These are phyloP conservation scores for Unio delphinus DNA, from an alignment of 2,888 invertebrate genomes.

Conservation along the genomic window DNA sequence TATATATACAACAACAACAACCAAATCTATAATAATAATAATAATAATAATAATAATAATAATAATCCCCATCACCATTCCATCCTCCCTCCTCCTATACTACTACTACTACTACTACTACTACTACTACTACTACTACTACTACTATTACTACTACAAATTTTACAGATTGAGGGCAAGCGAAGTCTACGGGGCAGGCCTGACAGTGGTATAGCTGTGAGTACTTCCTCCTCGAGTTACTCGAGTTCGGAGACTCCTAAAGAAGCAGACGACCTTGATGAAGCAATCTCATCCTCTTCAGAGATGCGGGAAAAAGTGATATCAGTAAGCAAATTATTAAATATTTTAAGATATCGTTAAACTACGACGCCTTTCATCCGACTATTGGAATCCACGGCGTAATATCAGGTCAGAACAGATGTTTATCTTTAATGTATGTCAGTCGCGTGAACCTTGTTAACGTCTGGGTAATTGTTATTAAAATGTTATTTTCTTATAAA, in stretches of 20 bases:
- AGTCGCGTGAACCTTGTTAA: no score
- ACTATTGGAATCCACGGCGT: neutral
- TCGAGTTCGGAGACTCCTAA: conserved; percentile 55
- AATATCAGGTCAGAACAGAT: no score
- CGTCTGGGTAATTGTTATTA: no score
- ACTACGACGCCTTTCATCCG: neutral
- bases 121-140: no score
- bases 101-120: no score
- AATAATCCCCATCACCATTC: no score
- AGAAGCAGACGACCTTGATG: conserved; percentile 40
- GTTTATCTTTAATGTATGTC: no score
- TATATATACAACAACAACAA: no score
- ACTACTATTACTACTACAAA: neutral
- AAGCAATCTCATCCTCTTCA: conserved; percentile 46
- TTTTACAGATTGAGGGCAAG: conserved; percentile 34
- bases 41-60: no score
- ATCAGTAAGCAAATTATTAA: conserved; percentile 28
- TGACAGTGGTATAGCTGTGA: conserved; percentile 57
- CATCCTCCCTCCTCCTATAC: no score
- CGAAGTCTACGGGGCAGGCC: conserved; percentile 41
- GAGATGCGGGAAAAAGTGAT: conserved; percentile 50
- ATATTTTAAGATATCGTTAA: neutral
- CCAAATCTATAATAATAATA: no score
- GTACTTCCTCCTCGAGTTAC: conserved; percentile 57
- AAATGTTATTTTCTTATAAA: no score